Evolutionary conservation across 2,797 vertebrate genomes (phyloP).

Genomic region (Betta splendens): DNA sequence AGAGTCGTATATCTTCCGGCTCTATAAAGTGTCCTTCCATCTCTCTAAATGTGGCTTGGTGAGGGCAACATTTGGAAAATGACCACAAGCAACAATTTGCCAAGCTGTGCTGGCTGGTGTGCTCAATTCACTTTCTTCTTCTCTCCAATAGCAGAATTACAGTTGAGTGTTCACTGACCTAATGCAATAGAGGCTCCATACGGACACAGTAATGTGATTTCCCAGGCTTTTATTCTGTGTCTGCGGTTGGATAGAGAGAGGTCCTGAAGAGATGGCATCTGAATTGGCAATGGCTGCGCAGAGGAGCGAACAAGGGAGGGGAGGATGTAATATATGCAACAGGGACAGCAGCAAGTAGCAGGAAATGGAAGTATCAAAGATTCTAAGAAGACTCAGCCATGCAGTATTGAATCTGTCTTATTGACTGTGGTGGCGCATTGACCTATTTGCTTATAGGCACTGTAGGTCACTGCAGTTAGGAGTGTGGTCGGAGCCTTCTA

Average conservation of each 20-base stretch:
- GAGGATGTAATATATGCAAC: conserved; percentile 55
- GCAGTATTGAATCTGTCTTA: conserved; percentile 24
- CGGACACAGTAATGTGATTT: conserved; percentile 78
- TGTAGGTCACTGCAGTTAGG: conserved; percentile 34
- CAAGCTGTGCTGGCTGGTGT: conserved; percentile 59
- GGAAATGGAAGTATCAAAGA: conserved; percentile 44
- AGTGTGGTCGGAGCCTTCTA: conserved; percentile 11
- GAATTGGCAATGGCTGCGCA: conserved; percentile 52
- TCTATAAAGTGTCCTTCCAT: conserved; percentile 49
- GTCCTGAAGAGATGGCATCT: conserved; percentile 70
- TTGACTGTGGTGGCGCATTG: conserved; percentile 28
- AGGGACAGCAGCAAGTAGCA: conserved; percentile 26
- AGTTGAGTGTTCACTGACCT: conserved; percentile 77
- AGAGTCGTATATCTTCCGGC: conserved; percentile 51
- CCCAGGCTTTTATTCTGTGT: conserved; percentile 77
- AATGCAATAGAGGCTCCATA: conserved; percentile 78
- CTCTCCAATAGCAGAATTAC: conserved; percentile 73
- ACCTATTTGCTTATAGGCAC: conserved; percentile 10
- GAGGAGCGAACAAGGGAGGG: conserved; percentile 28
- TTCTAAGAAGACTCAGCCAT: conserved; percentile 38
- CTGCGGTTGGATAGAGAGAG: conserved; percentile 72
- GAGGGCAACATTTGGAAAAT: conserved; percentile 72
- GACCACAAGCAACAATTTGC: conserved; percentile 73
- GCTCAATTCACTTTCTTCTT: conserved; percentile 73
- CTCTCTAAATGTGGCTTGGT: conserved; percentile 49